Percentiles rank a stretch among this genome's conserved stretches.
Evolutionary conservation across 2,113 vertebrate species (phyloP).

Genomic region (Sorex fumeus): DNA sequence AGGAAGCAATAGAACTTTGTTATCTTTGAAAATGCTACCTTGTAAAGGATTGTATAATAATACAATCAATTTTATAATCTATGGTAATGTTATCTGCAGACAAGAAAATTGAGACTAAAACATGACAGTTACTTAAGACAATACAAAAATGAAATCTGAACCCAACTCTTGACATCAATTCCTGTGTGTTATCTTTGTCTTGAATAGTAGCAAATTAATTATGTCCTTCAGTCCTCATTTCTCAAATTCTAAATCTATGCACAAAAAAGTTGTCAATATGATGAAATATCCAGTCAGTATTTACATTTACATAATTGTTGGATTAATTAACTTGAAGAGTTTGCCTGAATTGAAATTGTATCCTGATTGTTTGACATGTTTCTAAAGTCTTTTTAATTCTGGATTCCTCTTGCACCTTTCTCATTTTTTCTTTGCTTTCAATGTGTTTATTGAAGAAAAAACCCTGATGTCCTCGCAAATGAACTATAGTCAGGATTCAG

Average conservation of each 20-base stretch:
- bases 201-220: neutral
- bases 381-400: neutral
- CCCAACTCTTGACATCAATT: neutral
- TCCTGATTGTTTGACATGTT: neutral
- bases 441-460: conserved; percentile 7
- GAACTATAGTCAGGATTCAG: neutral
- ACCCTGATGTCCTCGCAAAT: neutral
- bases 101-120: neutral
- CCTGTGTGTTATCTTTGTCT: neutral
- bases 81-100: neutral
- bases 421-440: neutral
- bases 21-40: neutral
- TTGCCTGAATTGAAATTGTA: neutral
- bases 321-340: neutral
- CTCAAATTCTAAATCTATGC: neutral
- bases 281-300: neutral
- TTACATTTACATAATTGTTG: neutral
- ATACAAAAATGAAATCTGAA: neutral
- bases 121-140: neutral
- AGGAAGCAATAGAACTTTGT: neutral
- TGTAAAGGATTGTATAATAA: conserved; percentile 19
- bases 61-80: neutral
- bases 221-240: neutral
- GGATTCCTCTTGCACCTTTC: neutral
- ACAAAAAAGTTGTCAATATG: neutral